Base-by-base conservation (phyloP, 2,888 invertebrate species). In the Cactoblastis cactorum region DNA sequence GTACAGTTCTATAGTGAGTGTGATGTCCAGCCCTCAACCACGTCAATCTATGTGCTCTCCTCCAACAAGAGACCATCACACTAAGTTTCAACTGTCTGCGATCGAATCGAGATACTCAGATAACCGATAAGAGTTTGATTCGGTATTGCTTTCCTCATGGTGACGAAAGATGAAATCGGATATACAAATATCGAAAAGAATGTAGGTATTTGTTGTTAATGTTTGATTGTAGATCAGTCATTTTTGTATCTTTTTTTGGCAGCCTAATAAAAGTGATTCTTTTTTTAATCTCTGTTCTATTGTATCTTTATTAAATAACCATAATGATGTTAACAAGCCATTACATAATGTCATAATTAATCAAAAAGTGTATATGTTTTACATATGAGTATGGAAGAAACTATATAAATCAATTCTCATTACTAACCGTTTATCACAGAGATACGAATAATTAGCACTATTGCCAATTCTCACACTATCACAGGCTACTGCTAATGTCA, bases 391-490 rank as follows among this genome's bases (percentile, higher is more conserved):
- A 15, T 17, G 3, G 15, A 12, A 15, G 24, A 24, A 24, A 14
- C 43, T 17, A 45, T 0, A 45, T 45, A 34, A 33, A 34, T 34
- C 33, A 45, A n/a, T 18, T 34, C 12, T 19, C 12, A 19, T 8
- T 19, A 34, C 33, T 34, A 18, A 19, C 45, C 34, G 22, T 19
- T 19, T 12, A 33, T 46, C 45, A 34, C 33, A 8, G 19, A 33
- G 33, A 46, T 34, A 46, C 34, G 45, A 46, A 32, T 19, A 46
- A 46, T 46, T 46, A 46, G 45, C 34, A 46, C 17, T 33, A 34
- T 12, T 17, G 32, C 9, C n/a, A 34, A 19, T 46, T 34, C 1
- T 46, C 34, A 46, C 45, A 46, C 45, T 11, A 46, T 46, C 45
- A 15, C 33, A 18, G 5, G n/a, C 3, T 12, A 12, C 6, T 18